A percentile compares a stretch with the other conserved stretches of the same genome.
Conservation (phyloP, 2,888 invertebrate genomes). For the Hydropsyche betteni region DNA sequence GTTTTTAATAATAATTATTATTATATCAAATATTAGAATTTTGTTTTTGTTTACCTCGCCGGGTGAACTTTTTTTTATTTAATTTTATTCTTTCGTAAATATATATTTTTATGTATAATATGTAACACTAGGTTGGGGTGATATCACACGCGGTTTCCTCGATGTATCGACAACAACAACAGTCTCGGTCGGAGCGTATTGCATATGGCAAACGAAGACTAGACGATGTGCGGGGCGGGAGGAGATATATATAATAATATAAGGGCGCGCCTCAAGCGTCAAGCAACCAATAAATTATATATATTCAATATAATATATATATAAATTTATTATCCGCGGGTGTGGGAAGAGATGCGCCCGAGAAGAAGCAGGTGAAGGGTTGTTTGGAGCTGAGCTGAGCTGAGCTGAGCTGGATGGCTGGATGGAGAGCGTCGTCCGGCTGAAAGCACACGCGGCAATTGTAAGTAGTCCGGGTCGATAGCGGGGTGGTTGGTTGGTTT, state of each 20-base stretch:
- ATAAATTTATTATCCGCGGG: conserved; percentile 28
- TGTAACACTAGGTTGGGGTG: conserved; percentile 33
- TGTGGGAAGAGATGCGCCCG: conserved; percentile 28
- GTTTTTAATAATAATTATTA: conserved; percentile 42
- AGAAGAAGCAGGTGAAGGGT: conserved; percentile 32
- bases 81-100: conserved; percentile 38
- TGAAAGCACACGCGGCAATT: conserved; percentile 61
- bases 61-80: conserved; percentile 40
- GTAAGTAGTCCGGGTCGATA: conserved; percentile 56
- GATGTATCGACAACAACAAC: conserved; percentile 60
- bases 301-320: no score
- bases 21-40: conserved; percentile 50
- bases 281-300: conserved; percentile 32
- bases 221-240: conserved; percentile 64
- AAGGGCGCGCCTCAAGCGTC: conserved; percentile 53
- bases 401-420: conserved; percentile 12
- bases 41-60: conserved; percentile 46
- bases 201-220: conserved; percentile 43
- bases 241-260: conserved; percentile 50
- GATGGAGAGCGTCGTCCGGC: conserved; percentile 49
- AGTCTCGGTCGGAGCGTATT: conserved; percentile 31
- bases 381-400: not conserved
- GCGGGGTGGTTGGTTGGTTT: conserved; percentile 54
- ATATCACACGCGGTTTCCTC: conserved; percentile 66
- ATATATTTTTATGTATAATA: conserved; percentile 35